Conservation (phyloP, 2,113 vertebrate species). For the Dasyurus viverrinus region DNA sequence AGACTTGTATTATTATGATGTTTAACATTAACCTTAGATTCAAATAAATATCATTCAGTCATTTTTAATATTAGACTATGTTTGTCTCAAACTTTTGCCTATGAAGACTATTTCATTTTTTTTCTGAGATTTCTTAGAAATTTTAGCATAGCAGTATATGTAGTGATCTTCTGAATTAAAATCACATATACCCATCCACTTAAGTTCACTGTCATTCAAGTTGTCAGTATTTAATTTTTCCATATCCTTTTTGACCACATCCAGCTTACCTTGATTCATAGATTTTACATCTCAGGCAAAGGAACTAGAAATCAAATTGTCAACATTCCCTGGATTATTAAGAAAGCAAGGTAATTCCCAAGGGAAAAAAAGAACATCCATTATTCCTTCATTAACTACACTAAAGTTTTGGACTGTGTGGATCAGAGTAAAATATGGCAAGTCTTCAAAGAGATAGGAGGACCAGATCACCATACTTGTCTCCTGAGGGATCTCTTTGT, state of each 20-base stretch:
- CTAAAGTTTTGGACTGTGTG: not conserved
- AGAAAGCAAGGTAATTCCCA: not conserved
- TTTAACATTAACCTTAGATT: not conserved
- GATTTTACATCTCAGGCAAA: not conserved
- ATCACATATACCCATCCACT: not conserved
- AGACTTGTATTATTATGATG: not conserved
- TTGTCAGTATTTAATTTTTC: not conserved
- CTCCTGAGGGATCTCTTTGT: not conserved
- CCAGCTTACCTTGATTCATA: not conserved
- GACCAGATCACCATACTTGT: not conserved
- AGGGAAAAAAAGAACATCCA: not conserved
- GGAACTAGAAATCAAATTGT: not conserved
- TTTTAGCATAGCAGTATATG: not conserved
- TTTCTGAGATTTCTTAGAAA: not conserved
- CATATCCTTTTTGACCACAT: not conserved
- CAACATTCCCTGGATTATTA: not conserved
- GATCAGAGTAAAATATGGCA: not conserved
- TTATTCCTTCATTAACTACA: not conserved
- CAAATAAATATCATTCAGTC: not conserved
- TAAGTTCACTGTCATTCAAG: not conserved
- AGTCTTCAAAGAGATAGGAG: not conserved
- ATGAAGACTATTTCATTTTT: not conserved
- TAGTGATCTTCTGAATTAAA: not conserved
- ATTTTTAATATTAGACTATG: not conserved
- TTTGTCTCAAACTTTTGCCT: not conserved